Percentiles rank a stretch among this genome's conserved stretches.
Evolutionary conservation across 2,797 vertebrate species (phyloP).

Genomic region (Lindbergichthys nudifrons): DNA sequence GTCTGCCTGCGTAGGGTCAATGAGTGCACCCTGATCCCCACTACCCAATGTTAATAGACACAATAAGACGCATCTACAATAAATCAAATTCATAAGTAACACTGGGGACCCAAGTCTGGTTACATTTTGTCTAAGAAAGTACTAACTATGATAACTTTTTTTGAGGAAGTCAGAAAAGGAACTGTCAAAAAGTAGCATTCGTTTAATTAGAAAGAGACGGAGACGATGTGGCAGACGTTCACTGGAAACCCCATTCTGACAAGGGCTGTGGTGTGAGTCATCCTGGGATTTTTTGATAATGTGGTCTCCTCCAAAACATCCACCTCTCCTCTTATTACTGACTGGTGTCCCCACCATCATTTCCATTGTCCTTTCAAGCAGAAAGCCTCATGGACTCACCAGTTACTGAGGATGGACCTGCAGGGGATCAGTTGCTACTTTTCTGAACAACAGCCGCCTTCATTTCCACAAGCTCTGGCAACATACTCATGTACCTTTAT

Average conservation of each 20-base stretch:
- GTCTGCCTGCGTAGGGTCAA: constrained; percentile 56
- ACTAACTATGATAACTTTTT: neutral
- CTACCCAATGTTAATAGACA: neutral
- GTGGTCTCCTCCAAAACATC: constrained; percentile 52
- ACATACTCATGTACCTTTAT: constrained; percentile 20
- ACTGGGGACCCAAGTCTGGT: neutral
- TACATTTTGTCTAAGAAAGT: neutral
- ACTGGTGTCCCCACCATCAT: constrained; percentile 29
- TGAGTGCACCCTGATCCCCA: constrained; percentile 40
- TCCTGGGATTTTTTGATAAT: constrained; percentile 59
- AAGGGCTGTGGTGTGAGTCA: constrained; percentile 64
- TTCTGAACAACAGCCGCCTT: constrained; percentile 27
- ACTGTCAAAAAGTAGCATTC: constrained; percentile 7
- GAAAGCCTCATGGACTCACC: neutral
- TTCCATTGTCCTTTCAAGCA: neutral
- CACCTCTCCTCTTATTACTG: constrained; percentile 44
- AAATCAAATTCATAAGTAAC: neutral
- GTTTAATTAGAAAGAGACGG: constrained; percentile 3
- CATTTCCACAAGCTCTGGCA: constrained; percentile 15
- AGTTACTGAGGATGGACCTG: constrained; percentile 9
- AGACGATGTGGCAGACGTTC: constrained; percentile 36
- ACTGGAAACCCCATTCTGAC: constrained; percentile 58
- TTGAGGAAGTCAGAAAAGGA: constrained; percentile 12
- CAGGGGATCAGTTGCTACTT: constrained; percentile 19
- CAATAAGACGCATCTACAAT: neutral